Percentiles rank a stretch among this genome's conserved stretches.
These are phyloP conservation scores for Lophura nycthemera DNA, from an alignment of 2,113 vertebrate genomes.

Conservation along the genomic window DNA sequence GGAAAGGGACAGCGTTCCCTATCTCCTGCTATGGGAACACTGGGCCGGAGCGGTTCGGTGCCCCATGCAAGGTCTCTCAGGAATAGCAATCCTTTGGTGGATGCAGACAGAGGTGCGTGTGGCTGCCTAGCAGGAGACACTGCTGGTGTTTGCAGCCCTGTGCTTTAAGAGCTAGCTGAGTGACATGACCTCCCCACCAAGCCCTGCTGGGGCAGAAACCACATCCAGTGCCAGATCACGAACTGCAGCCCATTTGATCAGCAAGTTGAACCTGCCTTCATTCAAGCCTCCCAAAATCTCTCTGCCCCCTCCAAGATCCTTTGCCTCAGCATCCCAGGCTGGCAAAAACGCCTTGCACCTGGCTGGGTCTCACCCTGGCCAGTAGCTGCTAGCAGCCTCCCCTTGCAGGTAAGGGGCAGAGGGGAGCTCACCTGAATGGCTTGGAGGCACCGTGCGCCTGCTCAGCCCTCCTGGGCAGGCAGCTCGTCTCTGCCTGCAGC, in stretches of 20 bases:
- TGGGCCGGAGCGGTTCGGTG: neutral
- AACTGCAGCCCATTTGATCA: neutral
- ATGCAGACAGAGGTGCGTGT: neutral
- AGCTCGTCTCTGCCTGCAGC: conserved; percentile 29
- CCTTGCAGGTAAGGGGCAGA: fast-evolving
- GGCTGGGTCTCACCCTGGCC: too few relatives aligned
- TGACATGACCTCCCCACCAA: neutral
- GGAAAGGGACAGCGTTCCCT: neutral
- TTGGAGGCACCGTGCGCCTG: neutral
- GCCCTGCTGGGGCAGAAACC: fast-evolving
- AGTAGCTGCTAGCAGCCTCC: neutral
- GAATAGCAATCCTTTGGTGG: neutral
- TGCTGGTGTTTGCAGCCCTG: fast-evolving
- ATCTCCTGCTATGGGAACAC: fast-evolving
- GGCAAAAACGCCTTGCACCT: neutral
- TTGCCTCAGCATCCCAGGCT: neutral
- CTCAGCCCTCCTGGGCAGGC: conserved; percentile 2
- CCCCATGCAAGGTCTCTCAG: fast-evolving
- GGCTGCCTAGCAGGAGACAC: fast-evolving
- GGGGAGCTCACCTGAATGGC: conserved; percentile 77
- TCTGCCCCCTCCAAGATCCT: neutral
- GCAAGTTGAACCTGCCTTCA: neutral
- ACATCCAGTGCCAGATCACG: fast-evolving
- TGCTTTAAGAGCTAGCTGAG: neutral
- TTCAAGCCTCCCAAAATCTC: neutral